A percentile compares a stretch with the other conserved stretches of the same genome.
Conservation (phyloP, 2,888 invertebrate species). For the Leptinotarsa rubiginosa region DNA sequence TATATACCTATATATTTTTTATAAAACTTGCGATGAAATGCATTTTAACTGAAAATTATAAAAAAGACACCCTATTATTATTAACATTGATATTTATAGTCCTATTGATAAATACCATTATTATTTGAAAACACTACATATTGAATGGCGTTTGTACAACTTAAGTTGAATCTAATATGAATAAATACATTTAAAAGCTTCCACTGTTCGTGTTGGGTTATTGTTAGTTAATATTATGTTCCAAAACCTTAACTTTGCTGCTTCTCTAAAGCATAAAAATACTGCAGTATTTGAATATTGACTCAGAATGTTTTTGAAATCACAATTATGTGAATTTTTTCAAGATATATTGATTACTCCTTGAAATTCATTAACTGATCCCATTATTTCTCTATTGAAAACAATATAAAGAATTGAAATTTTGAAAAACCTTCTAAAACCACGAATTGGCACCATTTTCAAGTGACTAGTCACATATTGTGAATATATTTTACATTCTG, state of each 20-base stretch:
- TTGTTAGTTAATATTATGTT: slow-evolving; percentile 21
- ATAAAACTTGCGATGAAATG: slow-evolving; percentile 2
- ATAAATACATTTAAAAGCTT: slow-evolving; percentile 26
- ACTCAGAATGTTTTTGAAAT: slow-evolving; percentile 37
- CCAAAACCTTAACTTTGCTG: not conserved
- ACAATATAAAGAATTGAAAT: no score
- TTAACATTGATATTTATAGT: slow-evolving; percentile 1
- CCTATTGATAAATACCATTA: not conserved
- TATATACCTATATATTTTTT: not conserved
- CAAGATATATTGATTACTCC: not conserved
- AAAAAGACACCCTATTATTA: not conserved
- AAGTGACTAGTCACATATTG: slow-evolving; percentile 31
- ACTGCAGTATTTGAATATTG: slow-evolving; percentile 4
- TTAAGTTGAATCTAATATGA: slow-evolving; percentile 17
- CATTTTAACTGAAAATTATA: not conserved
- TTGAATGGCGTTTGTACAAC: slow-evolving; percentile 23
- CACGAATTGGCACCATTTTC: not conserved
- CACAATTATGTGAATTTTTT: slow-evolving; percentile 34
- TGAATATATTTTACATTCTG: slow-evolving; percentile 36
- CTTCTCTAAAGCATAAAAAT: not conserved
- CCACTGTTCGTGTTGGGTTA: slow-evolving; percentile 22
- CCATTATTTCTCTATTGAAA: not conserved
- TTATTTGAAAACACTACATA: not conserved
- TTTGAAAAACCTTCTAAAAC: no score
- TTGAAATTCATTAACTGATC: not conserved